Percentiles rank a stretch among this genome's conserved stretches.
These are phyloP conservation scores for Drosophila insularis DNA, from an alignment of 1,140 invertebrate species.

Conservation along the genomic window DNA sequence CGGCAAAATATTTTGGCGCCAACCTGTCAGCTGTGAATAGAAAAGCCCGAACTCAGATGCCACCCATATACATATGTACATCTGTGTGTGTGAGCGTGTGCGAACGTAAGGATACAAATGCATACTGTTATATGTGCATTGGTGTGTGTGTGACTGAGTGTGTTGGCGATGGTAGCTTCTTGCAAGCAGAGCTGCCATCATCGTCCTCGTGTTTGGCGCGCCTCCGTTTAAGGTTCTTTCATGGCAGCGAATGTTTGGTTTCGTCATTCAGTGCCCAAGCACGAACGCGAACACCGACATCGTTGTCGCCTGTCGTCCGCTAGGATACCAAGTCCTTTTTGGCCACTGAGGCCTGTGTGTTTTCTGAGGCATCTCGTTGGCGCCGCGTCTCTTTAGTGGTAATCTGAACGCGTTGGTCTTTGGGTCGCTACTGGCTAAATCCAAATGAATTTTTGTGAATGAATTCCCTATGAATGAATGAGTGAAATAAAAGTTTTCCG, in stretches of 20 bases:
- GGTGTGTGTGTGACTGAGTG: conserved; percentile 18
- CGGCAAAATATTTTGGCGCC: conserved; percentile 61
- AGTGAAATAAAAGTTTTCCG: conserved; percentile 37
- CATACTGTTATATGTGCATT: conserved; percentile 5
- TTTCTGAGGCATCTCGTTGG: conserved; percentile 37
- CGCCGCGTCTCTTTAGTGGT: conserved; percentile 52
- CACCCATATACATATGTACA: conserved; percentile 32
- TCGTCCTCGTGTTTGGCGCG: conserved; percentile 69
- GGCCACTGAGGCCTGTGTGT: conserved; percentile 42
- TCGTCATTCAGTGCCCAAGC: conserved; percentile 60
- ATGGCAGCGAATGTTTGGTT: conserved; percentile 43
- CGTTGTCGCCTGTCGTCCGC: conserved; percentile 14
- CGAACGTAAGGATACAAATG: background rate
- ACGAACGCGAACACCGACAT: conserved; percentile 52
- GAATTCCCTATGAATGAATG: conserved; percentile 43
- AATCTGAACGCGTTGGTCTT: conserved; percentile 54
- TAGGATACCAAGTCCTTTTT: conserved; percentile 41
- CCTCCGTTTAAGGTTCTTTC: conserved; percentile 44
- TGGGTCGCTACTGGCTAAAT: conserved; percentile 53
- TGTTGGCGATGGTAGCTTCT: conserved; percentile 66
- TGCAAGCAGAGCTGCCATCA: conserved; percentile 73
- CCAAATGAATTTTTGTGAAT: conserved; percentile 47
- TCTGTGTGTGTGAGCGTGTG: conserved; percentile 11
- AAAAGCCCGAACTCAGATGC: conserved; percentile 43
- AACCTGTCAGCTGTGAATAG: conserved; percentile 57